Conservation (phyloP, 2,797 vertebrate species). For the Macrochelys suwanniensis region DNA sequence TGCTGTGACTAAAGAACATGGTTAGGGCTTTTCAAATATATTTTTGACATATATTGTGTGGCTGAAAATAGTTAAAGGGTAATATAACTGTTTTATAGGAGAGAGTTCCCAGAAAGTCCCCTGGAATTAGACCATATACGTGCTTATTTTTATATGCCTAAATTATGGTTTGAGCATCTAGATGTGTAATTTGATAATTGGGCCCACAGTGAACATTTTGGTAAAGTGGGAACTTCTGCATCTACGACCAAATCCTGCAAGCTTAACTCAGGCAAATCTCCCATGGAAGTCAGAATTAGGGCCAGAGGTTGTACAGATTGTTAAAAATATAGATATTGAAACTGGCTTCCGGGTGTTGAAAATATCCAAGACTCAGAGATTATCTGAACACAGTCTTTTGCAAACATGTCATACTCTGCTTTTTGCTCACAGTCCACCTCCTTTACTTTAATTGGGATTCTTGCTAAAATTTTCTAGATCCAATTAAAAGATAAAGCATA, state of each 20-base stretch:
- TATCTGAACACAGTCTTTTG: neutral
- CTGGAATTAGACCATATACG: neutral
- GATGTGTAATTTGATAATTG: neutral
- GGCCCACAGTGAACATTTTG: neutral
- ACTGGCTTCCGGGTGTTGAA: neutral
- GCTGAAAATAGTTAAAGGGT: neutral
- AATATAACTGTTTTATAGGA: neutral
- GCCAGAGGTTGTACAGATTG: neutral
- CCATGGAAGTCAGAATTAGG: neutral
- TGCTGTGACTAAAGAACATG: neutral
- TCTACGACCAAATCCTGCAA: neutral
- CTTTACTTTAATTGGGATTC: neutral
- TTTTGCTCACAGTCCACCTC: neutral
- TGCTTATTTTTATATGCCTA: neutral
- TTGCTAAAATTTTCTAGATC: neutral
- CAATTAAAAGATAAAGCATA: neutral
- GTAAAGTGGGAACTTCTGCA: neutral
- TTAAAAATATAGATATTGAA: neutral
- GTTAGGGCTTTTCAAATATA: neutral
- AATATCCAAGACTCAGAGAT: constrained; percentile 10
- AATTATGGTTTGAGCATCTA: neutral
- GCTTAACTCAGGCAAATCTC: neutral
- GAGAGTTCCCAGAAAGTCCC: neutral
- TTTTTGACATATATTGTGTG: neutral
- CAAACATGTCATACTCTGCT: neutral